These are phyloP conservation scores for Odontomachus brunneus DNA, from an alignment of 1,140 invertebrate genomes.

Conservation along the genomic window DNA sequence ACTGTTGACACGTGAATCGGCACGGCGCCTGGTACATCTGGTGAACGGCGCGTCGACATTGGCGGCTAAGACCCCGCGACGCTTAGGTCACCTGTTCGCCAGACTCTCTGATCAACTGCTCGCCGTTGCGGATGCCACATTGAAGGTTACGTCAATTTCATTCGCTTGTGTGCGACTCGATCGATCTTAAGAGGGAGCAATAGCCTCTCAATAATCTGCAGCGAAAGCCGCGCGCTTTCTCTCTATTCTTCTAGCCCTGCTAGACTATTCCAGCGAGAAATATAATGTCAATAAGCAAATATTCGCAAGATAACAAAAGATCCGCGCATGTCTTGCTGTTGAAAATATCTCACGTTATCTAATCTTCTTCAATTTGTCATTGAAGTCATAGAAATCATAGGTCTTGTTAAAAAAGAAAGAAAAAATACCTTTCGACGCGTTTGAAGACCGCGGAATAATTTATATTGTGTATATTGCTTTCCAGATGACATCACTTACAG, in stretches of 20 bases:
- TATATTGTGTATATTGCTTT: conserved; percentile 40
- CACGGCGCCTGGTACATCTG: conserved; percentile 90
- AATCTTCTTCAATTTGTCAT: no score
- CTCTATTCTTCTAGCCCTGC: background rate
- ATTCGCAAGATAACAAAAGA: background rate
- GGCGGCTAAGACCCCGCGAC: conserved; percentile 86
- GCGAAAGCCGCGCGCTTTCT: background rate
- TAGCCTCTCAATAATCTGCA: background rate
- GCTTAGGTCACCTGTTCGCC: conserved; percentile 72
- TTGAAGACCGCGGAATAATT: background rate
- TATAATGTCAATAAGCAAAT: background rate
- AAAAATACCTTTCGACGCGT: background rate
- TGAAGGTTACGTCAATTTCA: conserved; percentile 75
- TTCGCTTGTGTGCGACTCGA: background rate
- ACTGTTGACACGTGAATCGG: conserved; percentile 90
- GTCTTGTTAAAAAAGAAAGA: no score
- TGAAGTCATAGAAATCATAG: no score
- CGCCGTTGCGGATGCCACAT: conserved; percentile 72
- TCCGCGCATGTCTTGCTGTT: background rate
- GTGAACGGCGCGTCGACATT: conserved; percentile 88
- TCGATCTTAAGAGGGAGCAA: background rate
- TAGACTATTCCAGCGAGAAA: background rate
- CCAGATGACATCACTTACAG: conserved; percentile 76
- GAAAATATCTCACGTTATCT: no score
- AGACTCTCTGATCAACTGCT: conserved; percentile 79